These are phyloP conservation scores for Agapetus fuscipes DNA, from an alignment of 2,888 invertebrate species.

Conservation along the genomic window DNA sequence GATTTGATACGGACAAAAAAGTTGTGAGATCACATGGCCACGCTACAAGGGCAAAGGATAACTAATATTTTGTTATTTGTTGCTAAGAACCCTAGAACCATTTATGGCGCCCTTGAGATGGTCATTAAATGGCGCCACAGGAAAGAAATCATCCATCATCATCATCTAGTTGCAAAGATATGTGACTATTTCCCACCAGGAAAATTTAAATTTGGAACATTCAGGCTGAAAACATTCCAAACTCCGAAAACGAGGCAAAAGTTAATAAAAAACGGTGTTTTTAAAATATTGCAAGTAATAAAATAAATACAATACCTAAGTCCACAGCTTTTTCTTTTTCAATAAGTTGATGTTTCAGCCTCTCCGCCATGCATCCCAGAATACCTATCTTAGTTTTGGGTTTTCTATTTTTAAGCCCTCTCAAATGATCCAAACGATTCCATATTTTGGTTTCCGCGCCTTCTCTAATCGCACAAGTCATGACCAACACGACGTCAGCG, in stretches of 20 bases:
- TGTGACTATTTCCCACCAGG: no score
- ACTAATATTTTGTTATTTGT: no score
- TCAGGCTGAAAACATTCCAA: no score
- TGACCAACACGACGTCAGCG: conserved; percentile 76
- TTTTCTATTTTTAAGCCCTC: conserved; percentile 44
- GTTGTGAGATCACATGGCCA: no score
- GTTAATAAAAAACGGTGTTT: not conserved
- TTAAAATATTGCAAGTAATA: not conserved
- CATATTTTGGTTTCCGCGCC: conserved; percentile 91
- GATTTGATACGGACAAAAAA: no score
- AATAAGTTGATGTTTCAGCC: conserved; percentile 76
- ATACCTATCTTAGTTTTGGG: conserved; percentile 66
- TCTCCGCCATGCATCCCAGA: conserved; percentile 95
- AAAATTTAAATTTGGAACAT: no score
- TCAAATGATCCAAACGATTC: conserved; percentile 57
- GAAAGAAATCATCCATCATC: no score
- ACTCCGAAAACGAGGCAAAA: not conserved
- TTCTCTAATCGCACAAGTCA: conserved; percentile 94
- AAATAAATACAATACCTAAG: conserved; percentile 32
- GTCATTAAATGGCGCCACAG: no score
- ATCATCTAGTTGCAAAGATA: no score
- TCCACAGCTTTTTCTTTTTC: conserved; percentile 78
- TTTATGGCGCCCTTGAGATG: no score
- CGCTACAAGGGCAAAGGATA: no score
- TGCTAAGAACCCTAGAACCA: no score